A percentile compares a stretch with the other conserved stretches of the same genome.
These are phyloP conservation scores for Ophioderma brevispina DNA, from an alignment of 35 echinoderm and acorn worm species.

Conservation along the genomic window DNA sequence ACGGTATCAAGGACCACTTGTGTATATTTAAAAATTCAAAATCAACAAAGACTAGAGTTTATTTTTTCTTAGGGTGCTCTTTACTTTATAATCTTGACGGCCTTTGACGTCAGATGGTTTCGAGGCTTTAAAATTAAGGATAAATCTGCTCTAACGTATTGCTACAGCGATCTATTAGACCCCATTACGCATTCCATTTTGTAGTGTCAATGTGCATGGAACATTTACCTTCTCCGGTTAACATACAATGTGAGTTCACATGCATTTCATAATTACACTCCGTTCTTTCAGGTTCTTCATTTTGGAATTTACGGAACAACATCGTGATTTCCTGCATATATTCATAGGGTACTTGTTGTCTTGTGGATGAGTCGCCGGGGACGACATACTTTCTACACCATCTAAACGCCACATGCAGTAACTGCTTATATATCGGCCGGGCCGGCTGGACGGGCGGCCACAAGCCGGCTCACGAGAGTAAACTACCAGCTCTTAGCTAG, in stretches of 20 bases:
- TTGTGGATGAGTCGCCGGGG: not conserved
- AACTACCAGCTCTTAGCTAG: not conserved
- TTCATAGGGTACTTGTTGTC: not conserved
- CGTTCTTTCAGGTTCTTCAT: not conserved
- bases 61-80: too few species aligned
- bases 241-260: not conserved
- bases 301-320: not conserved
- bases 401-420: not conserved
- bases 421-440: not conserved
- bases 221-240: not conserved
- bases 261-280: not conserved
- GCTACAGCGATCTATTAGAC: not conserved
- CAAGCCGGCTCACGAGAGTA: not conserved
- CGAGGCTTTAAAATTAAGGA: not conserved
- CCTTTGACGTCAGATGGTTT: too few species aligned
- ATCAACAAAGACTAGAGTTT: too few species aligned
- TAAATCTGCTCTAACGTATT: not conserved
- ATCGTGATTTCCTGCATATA: not conserved
- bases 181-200: not conserved
- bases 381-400: not conserved
- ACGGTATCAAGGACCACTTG: too few species aligned
- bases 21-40: too few species aligned
- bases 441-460: not conserved
- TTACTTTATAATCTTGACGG: too few species aligned
- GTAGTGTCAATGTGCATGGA: not conserved